These are phyloP conservation scores for Petrocephalus microphthalmus DNA, from an alignment of 2,113 vertebrate genomes.

Conservation along the genomic window DNA sequence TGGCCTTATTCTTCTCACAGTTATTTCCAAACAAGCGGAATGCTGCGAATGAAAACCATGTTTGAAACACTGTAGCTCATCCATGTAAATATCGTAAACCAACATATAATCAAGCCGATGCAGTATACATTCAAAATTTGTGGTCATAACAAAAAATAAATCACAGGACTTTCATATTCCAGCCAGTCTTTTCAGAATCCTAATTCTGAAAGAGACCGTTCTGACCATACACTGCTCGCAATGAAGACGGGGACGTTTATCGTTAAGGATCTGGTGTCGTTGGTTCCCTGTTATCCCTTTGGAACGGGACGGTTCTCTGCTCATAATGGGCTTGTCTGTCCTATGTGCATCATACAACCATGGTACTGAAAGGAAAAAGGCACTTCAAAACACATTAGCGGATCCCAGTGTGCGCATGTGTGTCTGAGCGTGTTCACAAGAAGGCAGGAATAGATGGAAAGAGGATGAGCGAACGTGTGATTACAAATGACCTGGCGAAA, in stretches of 20 bases:
- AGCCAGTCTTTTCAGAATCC: background rate
- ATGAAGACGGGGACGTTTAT: constrained; percentile 3
- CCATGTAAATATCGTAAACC: background rate
- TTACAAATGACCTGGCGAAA: constrained; percentile 35
- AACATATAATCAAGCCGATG: constrained; percentile 13
- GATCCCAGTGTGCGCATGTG: constrained; percentile 48
- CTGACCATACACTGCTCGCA: constrained; percentile 4
- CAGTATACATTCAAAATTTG: constrained; percentile 15
- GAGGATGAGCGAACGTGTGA: constrained; percentile 21
- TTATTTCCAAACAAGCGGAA: constrained; percentile 12
- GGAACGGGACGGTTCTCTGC: constrained; percentile 38
- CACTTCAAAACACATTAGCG: constrained; percentile 56
- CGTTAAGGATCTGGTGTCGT: constrained; percentile 40
- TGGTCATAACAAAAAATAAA: background rate
- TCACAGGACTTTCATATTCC: background rate
- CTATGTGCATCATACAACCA: constrained; percentile 40
- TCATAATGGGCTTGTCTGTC: background rate
- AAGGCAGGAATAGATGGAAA: constrained; percentile 50
- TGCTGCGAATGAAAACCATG: constrained; percentile 6
- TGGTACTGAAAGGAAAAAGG: constrained; percentile 55
- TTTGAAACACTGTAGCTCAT: background rate
- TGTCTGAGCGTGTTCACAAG: constrained; percentile 42
- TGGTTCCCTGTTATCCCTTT: constrained; percentile 44
- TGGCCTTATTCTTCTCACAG: background rate
- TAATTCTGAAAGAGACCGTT: background rate